These are phyloP conservation scores for Acanthochromis polyacanthus DNA, from an alignment of 2,113 vertebrate genomes.

Conservation along the genomic window DNA sequence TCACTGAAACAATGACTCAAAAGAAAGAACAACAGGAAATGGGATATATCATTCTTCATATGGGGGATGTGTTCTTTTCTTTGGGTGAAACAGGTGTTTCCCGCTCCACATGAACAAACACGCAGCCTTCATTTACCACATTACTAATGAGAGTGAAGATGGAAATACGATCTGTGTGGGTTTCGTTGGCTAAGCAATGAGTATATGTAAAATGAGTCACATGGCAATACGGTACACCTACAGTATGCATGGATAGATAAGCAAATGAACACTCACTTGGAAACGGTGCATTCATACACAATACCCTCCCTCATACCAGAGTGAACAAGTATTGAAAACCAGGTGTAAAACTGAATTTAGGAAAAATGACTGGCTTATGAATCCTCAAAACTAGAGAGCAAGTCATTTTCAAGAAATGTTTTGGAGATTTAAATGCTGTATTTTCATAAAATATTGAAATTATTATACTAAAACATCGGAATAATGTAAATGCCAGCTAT, in stretches of 20 bases:
- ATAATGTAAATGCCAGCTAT: not conserved
- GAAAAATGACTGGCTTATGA: not conserved
- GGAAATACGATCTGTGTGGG: conserved; percentile 50
- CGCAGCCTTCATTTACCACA: conserved; percentile 47
- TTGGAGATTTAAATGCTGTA: not conserved
- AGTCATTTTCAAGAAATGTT: not conserved
- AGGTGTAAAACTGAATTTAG: not conserved
- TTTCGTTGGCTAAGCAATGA: conserved; percentile 52
- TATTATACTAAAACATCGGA: not conserved
- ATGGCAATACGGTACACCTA: conserved; percentile 10
- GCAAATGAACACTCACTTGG: conserved; percentile 23
- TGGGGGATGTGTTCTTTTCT: conserved; percentile 41
- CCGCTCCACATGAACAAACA: conserved; percentile 43
- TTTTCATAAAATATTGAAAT: not conserved
- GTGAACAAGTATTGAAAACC: not conserved
- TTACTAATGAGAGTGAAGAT: conserved; percentile 52
- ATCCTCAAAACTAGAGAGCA: not conserved
- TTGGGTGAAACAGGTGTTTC: conserved; percentile 76
- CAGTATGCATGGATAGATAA: conserved; percentile 4
- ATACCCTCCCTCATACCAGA: not conserved
- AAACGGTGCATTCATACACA: not conserved
- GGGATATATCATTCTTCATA: conserved; percentile 72
- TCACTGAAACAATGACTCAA: conserved; percentile 63
- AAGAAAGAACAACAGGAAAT: conserved; percentile 70
- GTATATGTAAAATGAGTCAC: conserved; percentile 43